Evolutionary conservation across 2,797 vertebrate genomes (phyloP), one percentile per base, ranked within the genome.

Genomic region (Darevskia nairensis): DNA sequence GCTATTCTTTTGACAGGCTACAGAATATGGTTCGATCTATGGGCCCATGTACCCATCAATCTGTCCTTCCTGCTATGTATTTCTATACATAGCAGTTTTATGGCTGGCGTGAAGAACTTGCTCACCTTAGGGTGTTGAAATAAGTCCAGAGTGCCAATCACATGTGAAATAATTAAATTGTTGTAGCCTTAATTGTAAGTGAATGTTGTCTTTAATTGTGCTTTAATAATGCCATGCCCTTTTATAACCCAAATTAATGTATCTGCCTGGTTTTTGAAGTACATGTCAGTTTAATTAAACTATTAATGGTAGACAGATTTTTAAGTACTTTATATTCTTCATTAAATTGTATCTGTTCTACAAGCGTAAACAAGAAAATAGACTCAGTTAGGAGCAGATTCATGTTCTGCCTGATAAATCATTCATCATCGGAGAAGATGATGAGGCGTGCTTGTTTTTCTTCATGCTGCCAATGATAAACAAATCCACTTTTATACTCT

Each of bases 221-320:
- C 94, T 97, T 97, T 97, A 97, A 97, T 97, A 97, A 97, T 96
- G 96, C 92, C 96, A 95, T 97, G 97, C 95, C 97, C 97, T 97
- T 97, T 97, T 95, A 96, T 97, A 95, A 96, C 94, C 95, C 96
- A 97, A 96, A 96, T 92, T 97, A 97, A 97, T 96, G 95, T 97
- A 97, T 96, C 96, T 95, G 84, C 96, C 89, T 39, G 95, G 92
- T 93, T 96, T 97, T 95, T 97, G 97, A 97, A 97, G 96, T 95
- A 96, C 95, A 95, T 94, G 95, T 96, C 96, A 96, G 92, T 96
- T 97, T 97, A 97, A 97, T 97, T 97, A 97, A 97, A 97, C 96
- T 97, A 96, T 97, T 96, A 96, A 97, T 97, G 95, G 96, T 94
- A 96, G 96, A 95, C 91, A 93, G 92, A 96, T 95, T 97, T 95